Conservation (phyloP, 2,888 invertebrate species). For the Zygothrica quintamaculata region DNA sequence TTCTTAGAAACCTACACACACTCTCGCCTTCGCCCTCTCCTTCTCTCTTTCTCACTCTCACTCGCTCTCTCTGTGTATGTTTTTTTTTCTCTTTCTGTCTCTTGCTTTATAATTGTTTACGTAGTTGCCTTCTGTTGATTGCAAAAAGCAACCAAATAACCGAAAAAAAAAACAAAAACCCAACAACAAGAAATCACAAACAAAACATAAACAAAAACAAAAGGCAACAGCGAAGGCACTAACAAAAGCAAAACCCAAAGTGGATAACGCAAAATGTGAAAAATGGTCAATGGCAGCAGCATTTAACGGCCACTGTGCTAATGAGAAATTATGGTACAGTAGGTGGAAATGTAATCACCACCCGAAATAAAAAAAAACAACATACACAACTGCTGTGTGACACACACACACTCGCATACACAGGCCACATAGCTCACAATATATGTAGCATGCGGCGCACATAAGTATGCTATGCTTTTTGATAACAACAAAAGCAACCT, state of each 20-base stretch:
- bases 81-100: constrained; percentile 25
- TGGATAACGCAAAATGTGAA: constrained; percentile 44
- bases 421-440: neutral
- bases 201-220: neutral
- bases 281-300: constrained; percentile 59
- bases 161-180: neutral
- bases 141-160: constrained; percentile 29
- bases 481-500: constrained; percentile 46
- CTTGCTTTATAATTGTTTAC: constrained; percentile 55
- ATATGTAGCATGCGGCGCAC: constrained; percentile 5
- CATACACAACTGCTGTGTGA: constrained; percentile 30
- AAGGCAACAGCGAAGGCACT: neutral
- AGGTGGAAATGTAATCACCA: constrained; percentile 56
- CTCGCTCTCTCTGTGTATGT: too few species aligned
- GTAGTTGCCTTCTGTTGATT: constrained; percentile 44
- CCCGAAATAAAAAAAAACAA: too few species aligned
- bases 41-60: too few species aligned
- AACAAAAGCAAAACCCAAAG: neutral
- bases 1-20: constrained; percentile 31
- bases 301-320: constrained; percentile 80
- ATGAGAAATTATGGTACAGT: constrained; percentile 82
- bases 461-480: constrained; percentile 54
- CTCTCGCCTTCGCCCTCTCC: too few species aligned
- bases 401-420: constrained; percentile 22
- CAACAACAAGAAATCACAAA: neutral